phyloP scores from a whole-genome alignment of 1,140 invertebrate species.

The Helicorthomorpha holstii region DNA sequence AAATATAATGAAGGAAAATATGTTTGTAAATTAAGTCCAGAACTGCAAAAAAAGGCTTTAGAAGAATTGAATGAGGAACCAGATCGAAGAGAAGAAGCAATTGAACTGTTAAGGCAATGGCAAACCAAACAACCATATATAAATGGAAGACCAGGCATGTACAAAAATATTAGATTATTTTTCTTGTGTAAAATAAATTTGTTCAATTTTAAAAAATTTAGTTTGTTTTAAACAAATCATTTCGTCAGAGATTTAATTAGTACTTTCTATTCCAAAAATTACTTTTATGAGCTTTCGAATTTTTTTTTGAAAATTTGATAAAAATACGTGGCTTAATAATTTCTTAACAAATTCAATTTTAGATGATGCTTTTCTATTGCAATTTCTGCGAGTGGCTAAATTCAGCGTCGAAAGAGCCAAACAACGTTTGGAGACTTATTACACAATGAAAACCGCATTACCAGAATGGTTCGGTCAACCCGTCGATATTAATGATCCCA shows the following conservation, averaged over 20 bases:
- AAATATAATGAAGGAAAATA: too few relatives aligned
- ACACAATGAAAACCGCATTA: neutral
- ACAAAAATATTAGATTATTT: neutral
- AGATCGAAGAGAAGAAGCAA: constrained; percentile 41
- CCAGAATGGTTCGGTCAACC: neutral
- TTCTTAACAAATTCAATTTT: neutral
- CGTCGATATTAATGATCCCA: neutral
- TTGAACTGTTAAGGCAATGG: constrained; percentile 48
- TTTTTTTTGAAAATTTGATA: too few relatives aligned
- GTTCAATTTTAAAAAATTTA: too few relatives aligned
- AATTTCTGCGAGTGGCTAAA: neutral
- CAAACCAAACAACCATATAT: constrained; percentile 50
- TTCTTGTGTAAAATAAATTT: too few relatives aligned
- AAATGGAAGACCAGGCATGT: constrained; percentile 46
- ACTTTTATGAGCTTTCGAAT: too few relatives aligned
- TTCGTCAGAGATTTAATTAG: too few relatives aligned
- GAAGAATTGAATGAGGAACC: constrained; percentile 52
- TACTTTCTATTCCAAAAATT: too few relatives aligned
- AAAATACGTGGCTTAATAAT: neutral
- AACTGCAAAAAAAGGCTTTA: constrained; percentile 26
- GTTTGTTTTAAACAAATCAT: too few relatives aligned
- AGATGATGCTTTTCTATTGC: neutral
- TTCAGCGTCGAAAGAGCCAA: constrained; percentile 1
- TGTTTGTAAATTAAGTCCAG: constrained; percentile 14
- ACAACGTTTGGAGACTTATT: neutral